A percentile compares a stretch with the other conserved stretches of the same genome.
Evolutionary conservation across 1,140 invertebrate genomes (phyloP).

Genomic region (Macrobrachium nipponense): DNA sequence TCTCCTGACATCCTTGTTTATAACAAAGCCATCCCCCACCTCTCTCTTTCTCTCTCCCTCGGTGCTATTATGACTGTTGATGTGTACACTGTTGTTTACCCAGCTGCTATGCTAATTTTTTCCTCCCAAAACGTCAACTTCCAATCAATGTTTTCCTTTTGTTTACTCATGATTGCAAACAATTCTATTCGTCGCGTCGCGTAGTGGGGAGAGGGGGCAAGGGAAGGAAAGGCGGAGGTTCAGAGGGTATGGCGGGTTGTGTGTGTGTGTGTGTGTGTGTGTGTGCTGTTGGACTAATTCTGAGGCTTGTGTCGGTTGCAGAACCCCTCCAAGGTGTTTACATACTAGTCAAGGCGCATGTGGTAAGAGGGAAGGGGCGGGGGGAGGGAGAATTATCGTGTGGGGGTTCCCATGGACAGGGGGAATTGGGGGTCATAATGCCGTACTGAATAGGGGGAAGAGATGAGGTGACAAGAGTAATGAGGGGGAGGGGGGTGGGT

Average conservation of each 20-base stretch:
- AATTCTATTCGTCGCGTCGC: constrained; percentile 42
- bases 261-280: no score
- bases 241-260: neutral
- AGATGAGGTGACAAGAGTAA: neutral
- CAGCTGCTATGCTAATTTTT: constrained; percentile 36
- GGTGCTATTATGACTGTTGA: no score
- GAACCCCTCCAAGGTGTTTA: neutral
- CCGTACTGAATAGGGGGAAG: neutral
- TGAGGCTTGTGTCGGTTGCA: no score
- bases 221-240: neutral
- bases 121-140: constrained; percentile 38
- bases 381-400: neutral
- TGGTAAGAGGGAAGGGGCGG: neutral
- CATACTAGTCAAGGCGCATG: neutral
- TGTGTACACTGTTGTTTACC: constrained; percentile 30
- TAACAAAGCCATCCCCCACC: no score
- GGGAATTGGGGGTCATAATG: neutral
- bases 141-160: constrained; percentile 52
- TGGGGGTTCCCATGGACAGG: neutral
- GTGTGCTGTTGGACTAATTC: no score
- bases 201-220: neutral
- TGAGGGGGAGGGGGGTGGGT: neutral
- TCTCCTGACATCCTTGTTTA: no score
- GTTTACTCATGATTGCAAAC: constrained; percentile 54
- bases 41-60: no score